Conservation (phyloP, 2,888 invertebrate species). For the Campopleginae sp. region DNA sequence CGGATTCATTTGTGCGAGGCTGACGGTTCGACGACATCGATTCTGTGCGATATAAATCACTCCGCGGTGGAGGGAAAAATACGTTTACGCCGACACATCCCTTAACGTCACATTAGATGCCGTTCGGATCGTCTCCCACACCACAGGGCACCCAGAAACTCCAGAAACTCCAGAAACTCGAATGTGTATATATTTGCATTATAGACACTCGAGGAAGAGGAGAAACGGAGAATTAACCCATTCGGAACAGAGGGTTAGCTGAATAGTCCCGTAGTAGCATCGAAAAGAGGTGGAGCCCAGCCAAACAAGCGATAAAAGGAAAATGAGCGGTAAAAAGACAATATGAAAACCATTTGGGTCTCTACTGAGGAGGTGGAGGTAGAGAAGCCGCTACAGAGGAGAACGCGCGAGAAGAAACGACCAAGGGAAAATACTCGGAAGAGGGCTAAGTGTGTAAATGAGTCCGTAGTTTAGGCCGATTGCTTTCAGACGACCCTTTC, state of each 20-base stretch:
- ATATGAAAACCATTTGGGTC: slow-evolving; percentile 83
- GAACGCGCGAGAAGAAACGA: slow-evolving; percentile 31
- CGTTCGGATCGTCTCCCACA: slow-evolving; percentile 23
- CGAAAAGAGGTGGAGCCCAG: slow-evolving; percentile 70
- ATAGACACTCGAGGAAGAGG: slow-evolving; percentile 28
- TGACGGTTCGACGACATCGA: not conserved
- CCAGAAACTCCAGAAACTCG: slow-evolving; percentile 17
- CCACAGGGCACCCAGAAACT: slow-evolving; percentile 43
- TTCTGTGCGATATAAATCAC: slow-evolving; percentile 42
- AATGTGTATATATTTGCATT: slow-evolving; percentile 6
- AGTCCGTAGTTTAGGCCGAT: slow-evolving; percentile 82
- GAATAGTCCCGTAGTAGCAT: slow-evolving; percentile 61
- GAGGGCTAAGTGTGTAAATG: slow-evolving; percentile 82
- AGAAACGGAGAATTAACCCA: slow-evolving; percentile 76
- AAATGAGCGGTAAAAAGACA: slow-evolving; percentile 84
- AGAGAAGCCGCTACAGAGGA: slow-evolving; percentile 44
- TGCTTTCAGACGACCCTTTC: slow-evolving; percentile 80
- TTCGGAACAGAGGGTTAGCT: slow-evolving; percentile 69
- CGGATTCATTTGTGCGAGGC: slow-evolving; percentile 26
- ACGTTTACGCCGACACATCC: not conserved
- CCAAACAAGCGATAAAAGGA: slow-evolving; percentile 84
- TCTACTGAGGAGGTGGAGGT: slow-evolving; percentile 68
- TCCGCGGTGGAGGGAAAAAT: not conserved
- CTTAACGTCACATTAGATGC: slow-evolving; percentile 13
- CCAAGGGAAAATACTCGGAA: slow-evolving; percentile 66